These are phyloP conservation scores for Noturus placidus DNA, from an alignment of 2,113 vertebrate genomes.

Conservation along the genomic window DNA sequence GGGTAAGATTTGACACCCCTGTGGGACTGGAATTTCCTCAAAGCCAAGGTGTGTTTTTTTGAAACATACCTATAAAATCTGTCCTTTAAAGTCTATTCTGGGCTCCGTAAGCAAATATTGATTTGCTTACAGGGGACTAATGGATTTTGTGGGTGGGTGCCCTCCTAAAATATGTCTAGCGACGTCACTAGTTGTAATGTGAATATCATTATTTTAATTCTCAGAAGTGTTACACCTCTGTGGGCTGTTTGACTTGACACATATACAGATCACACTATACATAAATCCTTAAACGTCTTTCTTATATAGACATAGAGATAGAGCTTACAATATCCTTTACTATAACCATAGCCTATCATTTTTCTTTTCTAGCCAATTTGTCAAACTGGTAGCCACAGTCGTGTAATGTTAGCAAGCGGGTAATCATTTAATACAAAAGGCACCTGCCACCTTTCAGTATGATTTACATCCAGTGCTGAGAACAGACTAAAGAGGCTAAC, in stretches of 20 bases:
- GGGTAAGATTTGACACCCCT: too few relatives aligned
- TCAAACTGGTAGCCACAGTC: background rate
- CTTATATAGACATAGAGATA: too few relatives aligned
- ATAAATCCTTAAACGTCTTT: background rate
- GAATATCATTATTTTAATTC: background rate
- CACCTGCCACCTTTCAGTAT: background rate
- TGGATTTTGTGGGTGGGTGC: too few relatives aligned
- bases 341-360: background rate
- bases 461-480: background rate
- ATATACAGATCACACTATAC: background rate
- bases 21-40: too few relatives aligned
- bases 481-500: background rate
- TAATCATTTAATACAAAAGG: background rate
- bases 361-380: background rate
- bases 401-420: background rate
- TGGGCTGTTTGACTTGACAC: background rate
- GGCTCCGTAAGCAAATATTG: too few relatives aligned
- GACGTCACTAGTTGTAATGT: too few relatives aligned
- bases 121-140: too few relatives aligned
- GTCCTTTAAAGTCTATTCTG: too few relatives aligned
- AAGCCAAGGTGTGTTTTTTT: too few relatives aligned
- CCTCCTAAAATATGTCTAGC: too few relatives aligned
- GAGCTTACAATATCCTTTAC: background rate
- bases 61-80: too few relatives aligned
- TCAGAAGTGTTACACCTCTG: background rate